Evolutionary conservation across 2,113 vertebrate genomes (phyloP), one percentile per base, ranked within the genome.

Genomic region (Morphnarchus princeps): DNA sequence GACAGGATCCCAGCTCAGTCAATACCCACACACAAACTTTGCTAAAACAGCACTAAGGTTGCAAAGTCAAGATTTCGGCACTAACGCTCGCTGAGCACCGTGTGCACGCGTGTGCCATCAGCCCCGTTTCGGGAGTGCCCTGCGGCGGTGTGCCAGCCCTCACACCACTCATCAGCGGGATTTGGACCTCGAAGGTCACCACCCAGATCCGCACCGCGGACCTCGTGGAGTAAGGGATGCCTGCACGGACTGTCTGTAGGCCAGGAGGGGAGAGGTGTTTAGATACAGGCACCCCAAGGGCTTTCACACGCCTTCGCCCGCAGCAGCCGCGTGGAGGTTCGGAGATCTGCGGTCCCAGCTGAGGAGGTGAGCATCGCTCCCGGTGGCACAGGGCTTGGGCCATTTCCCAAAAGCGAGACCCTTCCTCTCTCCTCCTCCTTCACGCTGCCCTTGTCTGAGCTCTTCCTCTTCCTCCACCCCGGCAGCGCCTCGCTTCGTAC

Each of bases 281-380:
- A 92, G 52, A 36, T 42, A 40, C 0, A 1, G 76, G n/a, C 3
- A 2, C 6, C 1, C 10, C 28, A 7, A 43, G 31, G 66, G 49
- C n/a, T 66, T 47, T 24, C 77, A 8, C 22, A 10, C 0, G 0
- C n/a, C 42, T 59, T 63, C 3, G 0, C 8, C 50, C 50, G 5
- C 43, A 18, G 70, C 84, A 52, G 34, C 2, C 0, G 0, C 50
- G 10, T 3, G 40, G 49, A 21, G 15, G 5, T 38, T 43, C 2
- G 0, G 20, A 1, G 1, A 40, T 16, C 69, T 42, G 10, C 3
- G 0, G 20, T 32, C 45, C 43, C 36, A 29, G 63, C 10, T 0
- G 0, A 88, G 43, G 59, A 89, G 58, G 54, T 90, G 79, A 93
- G 82, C 40, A 13, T 7, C 7, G 3, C 66, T 73, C 19, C 73